Evolutionary conservation across 2,113 vertebrate species (phyloP), one percentile per base, ranked within the genome.

Genomic region (Zosterops borbonicus): DNA sequence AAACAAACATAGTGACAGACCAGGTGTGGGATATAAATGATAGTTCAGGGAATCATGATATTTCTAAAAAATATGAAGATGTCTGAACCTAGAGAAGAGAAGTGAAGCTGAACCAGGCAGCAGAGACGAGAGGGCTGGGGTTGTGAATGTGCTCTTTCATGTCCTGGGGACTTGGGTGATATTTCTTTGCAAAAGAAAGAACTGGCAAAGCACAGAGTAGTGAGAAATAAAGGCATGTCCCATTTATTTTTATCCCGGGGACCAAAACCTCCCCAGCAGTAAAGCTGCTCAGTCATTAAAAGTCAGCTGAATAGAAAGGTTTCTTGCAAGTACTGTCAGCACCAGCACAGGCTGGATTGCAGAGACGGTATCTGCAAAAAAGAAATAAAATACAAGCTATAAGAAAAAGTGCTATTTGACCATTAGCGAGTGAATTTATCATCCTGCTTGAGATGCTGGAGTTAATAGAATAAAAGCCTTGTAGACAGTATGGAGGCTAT

Each of bases 381-480:
- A 70, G 64, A 63, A 77, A 77, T 77, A 77, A 90, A 88, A 86
- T 35, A 79, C 17, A 77, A 62, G 50, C 60, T 71, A 13, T 31
- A 87, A 84, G 69, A 85, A 95, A 83, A 96, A 73, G 55, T 85
- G 75, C 47, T 92, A 85, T 85, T 83, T 82, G 82, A 82, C 89
- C 58, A 56, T 63, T 84, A 76, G 44, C 16, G n/a, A 94, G 65
- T 87, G 83, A 91, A 93, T 95, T 94, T 92, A 87, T 96, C 76
- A 92, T 89, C 85, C 79, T 55, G 44, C 76, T 92, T 12, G 21
- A 71, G 86, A 90, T 52, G 62, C 41, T 59, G 80, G 76, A 91
- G 63, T 79, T 94, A 91, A 92, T 83, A 92, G 80, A 93, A 87
- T 92, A 81, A 96, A 87, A 94, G 76, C 83, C 77, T 91, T 65